These are phyloP conservation scores for Sarcophaga carnaria DNA, from an alignment of 2,888 invertebrate species.

Conservation along the genomic window DNA sequence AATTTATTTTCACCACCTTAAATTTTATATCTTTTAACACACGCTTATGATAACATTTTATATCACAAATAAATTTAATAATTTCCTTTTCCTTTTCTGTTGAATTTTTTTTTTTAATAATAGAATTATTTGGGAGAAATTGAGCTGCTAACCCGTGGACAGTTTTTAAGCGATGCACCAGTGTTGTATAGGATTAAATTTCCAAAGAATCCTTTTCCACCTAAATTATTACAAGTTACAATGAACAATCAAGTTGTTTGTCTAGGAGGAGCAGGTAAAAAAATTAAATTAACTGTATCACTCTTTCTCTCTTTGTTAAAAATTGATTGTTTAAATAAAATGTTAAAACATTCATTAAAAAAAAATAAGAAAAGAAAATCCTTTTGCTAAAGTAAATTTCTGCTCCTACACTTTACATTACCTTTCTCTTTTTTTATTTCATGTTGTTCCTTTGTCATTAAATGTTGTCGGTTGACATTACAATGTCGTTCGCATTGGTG, in stretches of 20 bases:
- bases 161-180: slow-evolving; percentile 78
- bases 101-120: not conserved
- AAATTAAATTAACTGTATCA: too few relatives aligned
- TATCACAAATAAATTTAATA: not conserved
- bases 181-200: slow-evolving; percentile 84
- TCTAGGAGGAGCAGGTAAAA: slow-evolving; percentile 83
- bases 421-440: not conserved
- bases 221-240: slow-evolving; percentile 84
- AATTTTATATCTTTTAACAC: too few relatives aligned
- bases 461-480: slow-evolving; percentile 41
- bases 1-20: too few relatives aligned
- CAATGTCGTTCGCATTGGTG: slow-evolving; percentile 31
- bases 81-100: not conserved
- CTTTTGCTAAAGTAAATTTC: too few relatives aligned
- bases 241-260: slow-evolving; percentile 85
- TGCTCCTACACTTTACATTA: not conserved
- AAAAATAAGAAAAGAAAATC: not conserved
- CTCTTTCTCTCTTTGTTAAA: too few relatives aligned
- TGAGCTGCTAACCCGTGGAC: slow-evolving; percentile 82
- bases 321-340: not conserved
- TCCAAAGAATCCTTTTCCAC: slow-evolving; percentile 84
- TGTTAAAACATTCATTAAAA: not conserved
- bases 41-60: too few relatives aligned
- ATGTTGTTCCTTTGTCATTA: not conserved
- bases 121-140: slow-evolving; percentile 85